Conservation (phyloP, 2,113 vertebrate species). For the Patagioenas fasciata region DNA sequence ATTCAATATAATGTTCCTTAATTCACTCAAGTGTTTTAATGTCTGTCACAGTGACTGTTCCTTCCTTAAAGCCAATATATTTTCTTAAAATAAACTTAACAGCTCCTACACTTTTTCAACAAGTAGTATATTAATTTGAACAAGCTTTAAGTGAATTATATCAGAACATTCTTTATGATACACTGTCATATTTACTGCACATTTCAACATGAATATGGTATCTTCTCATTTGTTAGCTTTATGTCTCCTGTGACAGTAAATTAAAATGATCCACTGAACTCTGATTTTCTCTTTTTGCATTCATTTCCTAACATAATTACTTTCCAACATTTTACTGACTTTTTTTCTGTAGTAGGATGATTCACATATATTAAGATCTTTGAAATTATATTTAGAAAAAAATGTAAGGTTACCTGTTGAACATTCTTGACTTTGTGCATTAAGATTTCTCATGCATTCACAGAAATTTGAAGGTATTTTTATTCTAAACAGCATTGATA, state of each 20-base stretch:
- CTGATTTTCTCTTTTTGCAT: slow-evolving; percentile 59
- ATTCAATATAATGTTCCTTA: slow-evolving; percentile 25
- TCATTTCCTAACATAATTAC: slow-evolving; percentile 30
- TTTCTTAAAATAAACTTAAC: slow-evolving; percentile 60
- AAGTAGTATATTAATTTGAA: slow-evolving; percentile 56
- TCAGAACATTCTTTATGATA: slow-evolving; percentile 45
- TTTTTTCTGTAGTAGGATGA: not conserved
- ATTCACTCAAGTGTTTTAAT: slow-evolving; percentile 56
- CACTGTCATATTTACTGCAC: slow-evolving; percentile 55
- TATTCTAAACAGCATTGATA: not conserved
- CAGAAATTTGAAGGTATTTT: not conserved
- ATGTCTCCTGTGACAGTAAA: slow-evolving; percentile 33
- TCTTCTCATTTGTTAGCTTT: slow-evolving; percentile 56
- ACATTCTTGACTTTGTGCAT: not conserved
- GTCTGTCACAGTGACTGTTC: slow-evolving; percentile 49
- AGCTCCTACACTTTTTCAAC: slow-evolving; percentile 52
- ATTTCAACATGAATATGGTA: slow-evolving; percentile 5
- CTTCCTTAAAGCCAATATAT: slow-evolving; percentile 46
- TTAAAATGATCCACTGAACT: slow-evolving; percentile 70
- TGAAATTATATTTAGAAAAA: not conserved
- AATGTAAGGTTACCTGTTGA: not conserved
- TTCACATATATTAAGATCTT: not conserved
- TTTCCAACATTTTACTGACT: slow-evolving; percentile 43
- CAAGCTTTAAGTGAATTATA: slow-evolving; percentile 49
- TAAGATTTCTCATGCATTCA: not conserved